Evolutionary conservation across 2,888 invertebrate species (phyloP), one percentile per base, ranked within the genome.

Genomic region (Leucophenga maculata): DNA sequence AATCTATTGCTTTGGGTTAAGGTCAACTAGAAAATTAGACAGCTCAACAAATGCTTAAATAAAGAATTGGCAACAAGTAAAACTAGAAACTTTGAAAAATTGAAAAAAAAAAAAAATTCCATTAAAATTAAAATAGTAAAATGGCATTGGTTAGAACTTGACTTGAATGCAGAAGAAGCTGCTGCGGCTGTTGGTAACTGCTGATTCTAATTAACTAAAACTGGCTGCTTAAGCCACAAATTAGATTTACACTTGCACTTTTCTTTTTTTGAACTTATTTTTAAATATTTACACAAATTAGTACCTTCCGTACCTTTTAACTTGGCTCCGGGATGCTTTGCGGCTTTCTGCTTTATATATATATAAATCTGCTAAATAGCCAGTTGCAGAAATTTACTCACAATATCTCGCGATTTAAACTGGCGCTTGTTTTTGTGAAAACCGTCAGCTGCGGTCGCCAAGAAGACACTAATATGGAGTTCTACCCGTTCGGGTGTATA

Each of bases 391-490:
- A 26, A 67, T 60, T 55, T 69, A 70, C 16, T 3, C n/a, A 55
- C 60, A 62, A 69, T 69, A 69, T 55, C n/a, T n/a, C 70, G 73
- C 39, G 11, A 39, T 39, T 50, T 50, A 8, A 50, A 50, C 26
- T 26, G 26, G 26, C 26, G 26, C 26, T 26, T 4, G 26, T 26
- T 26, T 2, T 26, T 26, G 26, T 11, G 46, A 69, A 68, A 72
- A 69, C 78, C 78, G 76, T 74, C 77, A 69, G 78, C 78, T 77
- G 75, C 80, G 76, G 78, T 79, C 79, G 82, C 84, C 83, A 81
- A 86, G 84, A 85, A 86, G 79, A 84, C 78, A 85, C 85, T 84
- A 83, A 85, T 83, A 85, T 78, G 75, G 77, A 77, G 78, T 84
- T 85, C 85, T 85, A 78, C 76, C 68, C 68, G 75, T 69, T 77